These are phyloP conservation scores for Symphodus melops DNA, from an alignment of 2,113 vertebrate species.

Conservation along the genomic window DNA sequence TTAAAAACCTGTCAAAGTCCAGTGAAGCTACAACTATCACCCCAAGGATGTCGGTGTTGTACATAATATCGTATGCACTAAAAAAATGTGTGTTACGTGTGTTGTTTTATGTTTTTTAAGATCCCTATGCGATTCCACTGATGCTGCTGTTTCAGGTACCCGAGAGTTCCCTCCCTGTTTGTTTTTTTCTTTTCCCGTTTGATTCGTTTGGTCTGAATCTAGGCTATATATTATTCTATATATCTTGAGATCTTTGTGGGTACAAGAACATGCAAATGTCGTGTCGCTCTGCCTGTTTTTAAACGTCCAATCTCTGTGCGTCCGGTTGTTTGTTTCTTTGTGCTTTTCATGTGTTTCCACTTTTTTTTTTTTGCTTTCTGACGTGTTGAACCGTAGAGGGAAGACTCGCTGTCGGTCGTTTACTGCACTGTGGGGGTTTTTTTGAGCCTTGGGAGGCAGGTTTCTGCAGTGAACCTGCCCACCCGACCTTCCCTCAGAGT, in stretches of 20 bases:
- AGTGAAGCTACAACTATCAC: conserved; percentile 67
- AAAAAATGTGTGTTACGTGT: conserved; percentile 77
- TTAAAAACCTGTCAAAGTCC: conserved; percentile 59
- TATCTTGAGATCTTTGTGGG: conserved; percentile 74
- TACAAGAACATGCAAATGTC: conserved; percentile 71
- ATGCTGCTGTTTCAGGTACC: conserved; percentile 81
- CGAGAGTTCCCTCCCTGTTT: conserved; percentile 56
- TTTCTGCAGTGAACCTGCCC: conserved; percentile 29
- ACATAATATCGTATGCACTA: conserved; percentile 81
- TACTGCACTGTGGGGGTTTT: conserved; percentile 36
- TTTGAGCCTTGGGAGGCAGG: conserved; percentile 39
- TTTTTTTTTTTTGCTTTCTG: conserved; percentile 35
- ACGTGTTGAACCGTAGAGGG: conserved; percentile 52
- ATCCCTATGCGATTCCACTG: conserved; percentile 74
- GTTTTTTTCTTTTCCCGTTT: conserved; percentile 57
- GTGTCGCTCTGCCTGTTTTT: conserved; percentile 75
- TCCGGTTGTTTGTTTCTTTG: conserved; percentile 62
- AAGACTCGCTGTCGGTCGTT: conserved; percentile 32
- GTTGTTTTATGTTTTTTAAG: conserved; percentile 71
- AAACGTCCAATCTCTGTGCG: conserved; percentile 59
- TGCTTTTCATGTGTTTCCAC: conserved; percentile 52
- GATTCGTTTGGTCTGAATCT: conserved; percentile 66
- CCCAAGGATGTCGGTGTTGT: conserved; percentile 75
- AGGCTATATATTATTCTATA: conserved; percentile 72
- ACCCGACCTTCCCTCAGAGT: conserved; percentile 18